Percentiles rank a stretch among this genome's conserved stretches.
Evolutionary conservation across 2,797 vertebrate genomes (phyloP).

Genomic region (Scolopax rusticola): DNA sequence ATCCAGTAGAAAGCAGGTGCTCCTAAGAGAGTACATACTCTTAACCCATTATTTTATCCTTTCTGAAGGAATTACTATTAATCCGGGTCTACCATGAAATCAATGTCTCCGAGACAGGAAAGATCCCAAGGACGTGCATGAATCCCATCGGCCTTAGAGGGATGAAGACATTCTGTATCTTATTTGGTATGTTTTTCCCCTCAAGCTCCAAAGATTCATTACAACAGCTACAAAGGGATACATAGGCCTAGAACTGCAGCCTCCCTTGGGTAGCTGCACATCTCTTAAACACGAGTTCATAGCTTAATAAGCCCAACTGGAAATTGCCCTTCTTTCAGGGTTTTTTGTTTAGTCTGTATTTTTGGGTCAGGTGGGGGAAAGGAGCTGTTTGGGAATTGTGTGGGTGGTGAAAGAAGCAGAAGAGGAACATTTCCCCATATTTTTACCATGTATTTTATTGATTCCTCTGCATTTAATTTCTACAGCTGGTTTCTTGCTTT

Average conservation of each 20-base stretch:
- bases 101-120: neutral
- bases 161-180: neutral
- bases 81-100: neutral
- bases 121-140: neutral
- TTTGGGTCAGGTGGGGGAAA: neutral
- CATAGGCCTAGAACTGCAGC: neutral
- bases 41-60: neutral
- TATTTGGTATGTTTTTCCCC: neutral
- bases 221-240: neutral
- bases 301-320: neutral
- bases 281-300: neutral
- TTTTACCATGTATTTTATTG: neutral
- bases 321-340: neutral
- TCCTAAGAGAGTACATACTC: neutral
- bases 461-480: neutral
- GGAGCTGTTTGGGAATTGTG: slow-evolving; percentile 4
- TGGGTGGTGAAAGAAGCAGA: slow-evolving; percentile 3
- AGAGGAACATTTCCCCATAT: neutral
- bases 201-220: neutral
- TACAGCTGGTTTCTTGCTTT: neutral
- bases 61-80: neutral
- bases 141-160: neutral
- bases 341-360: neutral
- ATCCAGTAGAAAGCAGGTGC: neutral
- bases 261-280: neutral